phyloP scores from a whole-genome alignment of 2,797 vertebrate genomes.

The Sibirionetta formosa region DNA sequence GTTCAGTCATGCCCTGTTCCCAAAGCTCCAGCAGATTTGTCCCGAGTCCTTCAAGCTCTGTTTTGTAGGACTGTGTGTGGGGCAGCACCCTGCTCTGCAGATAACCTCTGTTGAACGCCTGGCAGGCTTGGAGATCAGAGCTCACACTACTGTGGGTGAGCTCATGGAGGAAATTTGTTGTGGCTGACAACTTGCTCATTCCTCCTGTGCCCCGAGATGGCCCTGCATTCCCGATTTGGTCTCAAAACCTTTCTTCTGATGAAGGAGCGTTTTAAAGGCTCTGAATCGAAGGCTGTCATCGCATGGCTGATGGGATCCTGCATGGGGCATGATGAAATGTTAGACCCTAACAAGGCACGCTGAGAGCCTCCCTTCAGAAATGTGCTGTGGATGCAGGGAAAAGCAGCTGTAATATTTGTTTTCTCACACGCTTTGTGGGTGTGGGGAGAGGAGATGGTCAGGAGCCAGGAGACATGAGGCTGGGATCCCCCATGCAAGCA shows the following conservation, averaged over 20 bases:
- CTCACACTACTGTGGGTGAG: fast-evolving
- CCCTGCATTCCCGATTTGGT: fast-evolving
- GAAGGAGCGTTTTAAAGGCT: not conserved
- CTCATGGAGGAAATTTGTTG: no score
- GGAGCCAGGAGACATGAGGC: not conserved
- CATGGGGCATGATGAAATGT: fast-evolving
- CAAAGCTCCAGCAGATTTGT: not conserved
- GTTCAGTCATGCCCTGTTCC: fast-evolving
- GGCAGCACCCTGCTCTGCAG: not conserved
- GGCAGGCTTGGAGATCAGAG: not conserved
- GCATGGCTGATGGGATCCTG: not conserved
- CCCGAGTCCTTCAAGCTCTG: not conserved
- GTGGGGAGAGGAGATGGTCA: not conserved
- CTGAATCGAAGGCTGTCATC: not conserved
- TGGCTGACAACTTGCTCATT: not conserved
- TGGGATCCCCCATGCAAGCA: not conserved
- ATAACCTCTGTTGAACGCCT: not conserved
- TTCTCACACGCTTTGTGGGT: not conserved
- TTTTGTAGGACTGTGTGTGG: fast-evolving
- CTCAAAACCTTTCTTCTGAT: not conserved
- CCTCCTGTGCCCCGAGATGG: not conserved
- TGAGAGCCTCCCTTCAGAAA: not conserved
- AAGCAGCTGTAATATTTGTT: not conserved
- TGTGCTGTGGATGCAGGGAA: fast-evolving
- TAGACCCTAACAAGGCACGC: not conserved